Evolutionary conservation across 1,140 invertebrate genomes (phyloP), one percentile per base, ranked within the genome.

Genomic region (Drosophila biarmipes): DNA sequence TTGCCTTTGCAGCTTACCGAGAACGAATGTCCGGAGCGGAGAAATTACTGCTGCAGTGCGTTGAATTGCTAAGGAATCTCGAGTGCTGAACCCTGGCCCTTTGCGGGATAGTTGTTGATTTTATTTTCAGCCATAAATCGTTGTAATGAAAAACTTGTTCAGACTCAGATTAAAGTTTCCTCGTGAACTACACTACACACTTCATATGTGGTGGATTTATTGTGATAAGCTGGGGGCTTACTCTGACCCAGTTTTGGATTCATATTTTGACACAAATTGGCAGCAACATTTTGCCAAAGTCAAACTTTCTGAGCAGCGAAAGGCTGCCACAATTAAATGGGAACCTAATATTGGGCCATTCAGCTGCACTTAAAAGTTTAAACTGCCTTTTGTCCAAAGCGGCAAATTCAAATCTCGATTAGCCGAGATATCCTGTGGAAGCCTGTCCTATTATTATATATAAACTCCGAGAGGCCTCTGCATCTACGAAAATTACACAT

Each of bases 401-500:
- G 11, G 17, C 10, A 57, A 24, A 15, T 31, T 61, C 37, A 42
- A 52, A 49, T 61, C 66, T 38, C 66, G 63, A 68, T 69, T 69
- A 48, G 62, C 66, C 35, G 40, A 49, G 37, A 38, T 67, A 48
- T 69, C 49, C 54, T 71, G 17, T 24, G 43, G 46, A 46, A 43
- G 52, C 69, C 59, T 59, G 53, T 55, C 64, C 73, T 62, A 75
- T 67, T 48, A 68, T 79, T 64, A 82, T 71, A 58, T 75, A 69
- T 69, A 62, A 69, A 53, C 48, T 54, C 34, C 34, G 31, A 24
- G 58, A 52, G 40, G 62, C 54, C 35, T 54, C 54, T 63, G 46
- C 58, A 67, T 51, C 78, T 67, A 81, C 76, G 75, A 86, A 80
- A 80, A 73, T 86, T 75, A 87, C 73, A 85, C 69, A 86, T 87